Conservation (phyloP, 2,113 vertebrate species). For the Coreoperca whiteheadi region DNA sequence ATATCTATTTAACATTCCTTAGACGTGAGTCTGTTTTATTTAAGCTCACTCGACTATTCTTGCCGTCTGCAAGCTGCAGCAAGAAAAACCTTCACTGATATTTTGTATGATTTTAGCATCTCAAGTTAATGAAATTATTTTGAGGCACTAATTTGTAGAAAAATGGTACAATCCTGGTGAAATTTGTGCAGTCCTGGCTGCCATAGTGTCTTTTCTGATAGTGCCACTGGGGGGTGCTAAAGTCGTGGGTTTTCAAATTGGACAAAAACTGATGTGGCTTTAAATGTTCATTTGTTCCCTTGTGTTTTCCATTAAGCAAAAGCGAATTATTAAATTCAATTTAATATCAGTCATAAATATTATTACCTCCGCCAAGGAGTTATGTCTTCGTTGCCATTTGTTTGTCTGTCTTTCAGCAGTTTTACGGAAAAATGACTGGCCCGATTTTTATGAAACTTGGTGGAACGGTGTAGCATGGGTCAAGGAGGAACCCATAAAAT, state of each 20-base stretch:
- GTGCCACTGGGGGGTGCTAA: not conserved
- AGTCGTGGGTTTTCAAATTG: not conserved
- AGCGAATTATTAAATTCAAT: not conserved
- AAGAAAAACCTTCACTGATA: not conserved
- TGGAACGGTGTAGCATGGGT: no score
- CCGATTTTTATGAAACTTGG: no score
- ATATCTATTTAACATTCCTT: constrained; percentile 15
- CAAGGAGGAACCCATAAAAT: no score
- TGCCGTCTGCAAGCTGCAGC: not conserved
- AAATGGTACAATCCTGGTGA: not conserved
- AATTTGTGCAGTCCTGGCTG: not conserved
- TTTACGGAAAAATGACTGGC: no score
- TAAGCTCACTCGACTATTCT: not conserved
- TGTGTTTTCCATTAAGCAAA: not conserved
- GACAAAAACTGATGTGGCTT: not conserved
- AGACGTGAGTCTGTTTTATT: not conserved
- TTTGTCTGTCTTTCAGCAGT: no score
- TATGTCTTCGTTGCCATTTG: no score
- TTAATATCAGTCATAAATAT: no score
- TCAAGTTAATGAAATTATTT: not conserved
- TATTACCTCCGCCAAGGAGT: no score
- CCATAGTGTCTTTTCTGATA: not conserved
- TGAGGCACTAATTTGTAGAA: not conserved
- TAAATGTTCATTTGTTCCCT: not conserved
- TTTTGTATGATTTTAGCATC: not conserved